Conservation (phyloP, 2,888 invertebrate genomes). For the Drosophila affinis region DNA sequence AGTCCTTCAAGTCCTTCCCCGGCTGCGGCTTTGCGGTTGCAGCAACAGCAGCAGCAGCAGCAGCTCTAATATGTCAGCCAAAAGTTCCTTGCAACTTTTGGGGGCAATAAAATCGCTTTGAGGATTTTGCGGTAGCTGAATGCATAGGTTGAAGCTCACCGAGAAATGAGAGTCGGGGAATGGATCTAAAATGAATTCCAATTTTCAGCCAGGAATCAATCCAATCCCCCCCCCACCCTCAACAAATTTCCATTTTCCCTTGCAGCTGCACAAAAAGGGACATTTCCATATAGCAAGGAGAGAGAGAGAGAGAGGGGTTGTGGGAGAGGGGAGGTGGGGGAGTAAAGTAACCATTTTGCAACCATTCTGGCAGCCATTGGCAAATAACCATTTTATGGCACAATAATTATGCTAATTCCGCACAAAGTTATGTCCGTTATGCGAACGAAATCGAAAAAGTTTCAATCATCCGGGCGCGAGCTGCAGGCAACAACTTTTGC, state of each 20-base stretch:
- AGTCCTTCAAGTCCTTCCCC: constrained; percentile 31
- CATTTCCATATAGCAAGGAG: not conserved
- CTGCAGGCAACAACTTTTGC: constrained; percentile 7
- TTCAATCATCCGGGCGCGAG: constrained; percentile 66
- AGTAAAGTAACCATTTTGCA: constrained; percentile 43
- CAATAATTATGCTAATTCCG: constrained; percentile 76
- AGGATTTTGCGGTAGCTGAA: constrained; percentile 37
- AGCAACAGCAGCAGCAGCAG: constrained; percentile 9
- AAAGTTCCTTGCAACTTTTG: constrained; percentile 51
- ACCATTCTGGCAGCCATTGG: constrained; percentile 52
- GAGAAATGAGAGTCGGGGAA: not conserved
- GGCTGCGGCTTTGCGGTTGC: constrained; percentile 65
- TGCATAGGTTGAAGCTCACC: not conserved
- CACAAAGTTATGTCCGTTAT: constrained; percentile 64
- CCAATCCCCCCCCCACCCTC: too few relatives aligned
- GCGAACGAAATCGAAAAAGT: constrained; percentile 77
- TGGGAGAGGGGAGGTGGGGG: too few relatives aligned
- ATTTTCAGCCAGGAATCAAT: constrained; percentile 22
- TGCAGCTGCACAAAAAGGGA: not conserved
- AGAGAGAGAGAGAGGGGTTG: not conserved
- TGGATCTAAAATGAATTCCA: constrained; percentile 13
- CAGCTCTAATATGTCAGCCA: constrained; percentile 62
- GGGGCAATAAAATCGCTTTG: constrained; percentile 58
- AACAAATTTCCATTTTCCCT: constrained; percentile 26
- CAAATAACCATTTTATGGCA: constrained; percentile 67